Percentiles rank a stretch among this genome's conserved stretches.
phyloP scores from a whole-genome alignment of 2,113 vertebrate species.

The Esox niger region DNA sequence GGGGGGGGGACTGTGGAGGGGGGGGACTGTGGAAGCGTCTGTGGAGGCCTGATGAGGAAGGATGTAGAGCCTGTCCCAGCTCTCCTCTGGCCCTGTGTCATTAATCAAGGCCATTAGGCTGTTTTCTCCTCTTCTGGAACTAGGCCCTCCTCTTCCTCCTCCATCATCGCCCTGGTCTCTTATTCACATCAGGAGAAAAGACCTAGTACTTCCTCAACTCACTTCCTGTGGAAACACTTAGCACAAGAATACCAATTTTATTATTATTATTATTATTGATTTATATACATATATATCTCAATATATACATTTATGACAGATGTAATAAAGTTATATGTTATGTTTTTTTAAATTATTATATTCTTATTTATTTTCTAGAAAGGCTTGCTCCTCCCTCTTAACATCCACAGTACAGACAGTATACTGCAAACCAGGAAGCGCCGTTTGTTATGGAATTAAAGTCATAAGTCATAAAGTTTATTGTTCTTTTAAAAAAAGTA shows the following conservation, averaged over 20 bases:
- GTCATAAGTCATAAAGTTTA: too few species aligned
- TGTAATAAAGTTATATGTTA: too few species aligned
- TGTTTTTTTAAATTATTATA: too few species aligned
- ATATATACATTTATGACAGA: too few species aligned
- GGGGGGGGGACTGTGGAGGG: conserved; percentile 65
- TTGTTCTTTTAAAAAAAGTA: too few species aligned
- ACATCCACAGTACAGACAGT: conserved; percentile 48
- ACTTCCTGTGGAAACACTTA: conserved; percentile 32
- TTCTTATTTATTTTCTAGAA: too few species aligned
- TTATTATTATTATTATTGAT: too few species aligned
- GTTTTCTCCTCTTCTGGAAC: conserved; percentile 89
- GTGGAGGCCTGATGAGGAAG: conserved; percentile 96
- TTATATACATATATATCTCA: too few species aligned
- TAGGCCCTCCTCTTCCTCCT: conserved; percentile 45
- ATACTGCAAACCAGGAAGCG: too few species aligned
- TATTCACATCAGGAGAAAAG: conserved; percentile 66
- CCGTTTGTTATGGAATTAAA: too few species aligned
- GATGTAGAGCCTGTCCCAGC: conserved; percentile 96
- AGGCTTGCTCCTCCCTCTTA: conserved; percentile 41
- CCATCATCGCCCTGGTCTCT: conserved; percentile 71
- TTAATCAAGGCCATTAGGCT: conserved; percentile 99
- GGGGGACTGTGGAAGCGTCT: conserved; percentile 84
- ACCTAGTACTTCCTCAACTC: conserved; percentile 59
- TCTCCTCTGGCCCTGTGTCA: conserved; percentile 99
- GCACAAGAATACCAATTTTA: too few species aligned